Evolutionary conservation across 2,797 vertebrate species (phyloP), one percentile per base, ranked within the genome.

Genomic region (Thamnophis elegans): DNA sequence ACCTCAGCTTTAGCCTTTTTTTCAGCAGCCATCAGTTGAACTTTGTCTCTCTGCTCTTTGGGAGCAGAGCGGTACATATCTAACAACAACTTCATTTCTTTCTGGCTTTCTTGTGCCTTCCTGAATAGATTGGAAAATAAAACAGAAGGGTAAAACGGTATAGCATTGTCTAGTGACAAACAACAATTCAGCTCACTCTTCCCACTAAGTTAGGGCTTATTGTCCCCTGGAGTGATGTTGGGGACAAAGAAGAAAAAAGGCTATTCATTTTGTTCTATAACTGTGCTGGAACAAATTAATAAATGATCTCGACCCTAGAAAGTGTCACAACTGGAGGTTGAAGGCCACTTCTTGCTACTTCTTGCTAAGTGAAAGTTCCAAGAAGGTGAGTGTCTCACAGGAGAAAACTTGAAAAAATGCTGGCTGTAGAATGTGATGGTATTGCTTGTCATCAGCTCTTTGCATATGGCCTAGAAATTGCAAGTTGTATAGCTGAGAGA

Each of bases 41-140:
- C 99, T 97, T 99, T 99, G 97, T 99, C 99, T 65, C 99, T 98
- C 96, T 99, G 99, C 95, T 99, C 99, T 95, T 99, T 99, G 0
- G 99, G 99, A 18, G 99, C 99, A 32, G 99, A 99, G 59, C 98
- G 98, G 94, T 99, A 99, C 99, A 99, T 99, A 96, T 99, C 99
- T 62, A 99, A 96, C 93, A 99, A 95, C 0, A 99, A 97, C 94
- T 99, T 99, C 99, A 99, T 99, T 97, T 99, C 99, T 95, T 99
- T 98, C 94, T 99, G 98, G 89, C 99, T 99, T 96, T 99, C 99
- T 95, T 99, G 99, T 3, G 99, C 99, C 97, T 99, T 99, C 97
- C 99, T 99, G 55, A 85, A 87, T 10, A 92, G 13, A 92, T 0
- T 1, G 36, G 90, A 94, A 95, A 28, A 94, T 1, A 73, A 93